Percentiles rank a stretch among this genome's conserved stretches.
phyloP scores from a whole-genome alignment of 2,113 vertebrate genomes.

The Urocolius indicus region DNA sequence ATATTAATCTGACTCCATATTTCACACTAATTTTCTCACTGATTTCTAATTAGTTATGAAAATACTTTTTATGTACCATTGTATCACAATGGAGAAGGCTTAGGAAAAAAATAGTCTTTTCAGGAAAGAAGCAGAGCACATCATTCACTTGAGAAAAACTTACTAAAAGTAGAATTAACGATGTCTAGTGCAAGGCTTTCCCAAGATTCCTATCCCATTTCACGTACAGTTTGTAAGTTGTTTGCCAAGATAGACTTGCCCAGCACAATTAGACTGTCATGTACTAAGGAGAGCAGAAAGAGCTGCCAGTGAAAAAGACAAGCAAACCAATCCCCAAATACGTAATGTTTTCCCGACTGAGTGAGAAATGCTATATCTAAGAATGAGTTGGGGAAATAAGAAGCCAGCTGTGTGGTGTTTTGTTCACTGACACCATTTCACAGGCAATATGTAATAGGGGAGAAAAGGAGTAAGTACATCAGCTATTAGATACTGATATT shows the following conservation, averaged over 20 bases:
- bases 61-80: not conserved
- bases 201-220: not conserved
- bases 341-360: not conserved
- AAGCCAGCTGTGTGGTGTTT: not conserved
- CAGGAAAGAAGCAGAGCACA: not conserved
- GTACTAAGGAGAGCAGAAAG: not conserved
- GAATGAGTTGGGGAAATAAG: not conserved
- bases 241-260: slow-evolving; percentile 5
- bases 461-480: not conserved
- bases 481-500: not conserved
- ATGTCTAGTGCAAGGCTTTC: not conserved
- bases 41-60: not conserved
- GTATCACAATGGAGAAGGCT: not conserved
- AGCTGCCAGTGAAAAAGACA: not conserved
- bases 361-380: not conserved
- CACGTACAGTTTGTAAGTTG: not conserved
- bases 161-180: not conserved
- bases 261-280: slow-evolving; percentile 16
- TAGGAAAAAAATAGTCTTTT: not conserved
- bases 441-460: not conserved
- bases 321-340: not conserved
- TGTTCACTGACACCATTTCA: not conserved
- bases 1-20: not conserved
- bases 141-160: not conserved
- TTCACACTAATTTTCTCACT: not conserved